These are phyloP conservation scores for Branchinecta lindahli DNA, from an alignment of 1,140 invertebrate genomes.

Conservation along the genomic window DNA sequence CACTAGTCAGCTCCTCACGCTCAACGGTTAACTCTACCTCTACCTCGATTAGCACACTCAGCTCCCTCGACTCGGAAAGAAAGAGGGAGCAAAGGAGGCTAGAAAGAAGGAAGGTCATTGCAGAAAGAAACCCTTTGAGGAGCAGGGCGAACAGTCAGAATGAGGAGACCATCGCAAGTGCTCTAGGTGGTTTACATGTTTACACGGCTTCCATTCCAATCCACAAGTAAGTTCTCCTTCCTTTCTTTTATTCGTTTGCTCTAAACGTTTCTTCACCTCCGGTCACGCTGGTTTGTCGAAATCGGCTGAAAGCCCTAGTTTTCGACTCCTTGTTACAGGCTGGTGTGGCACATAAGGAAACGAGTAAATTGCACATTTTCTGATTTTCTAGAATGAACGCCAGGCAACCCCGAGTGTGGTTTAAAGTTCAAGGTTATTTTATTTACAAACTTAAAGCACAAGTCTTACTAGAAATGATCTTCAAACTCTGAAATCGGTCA, in stretches of 20 bases:
- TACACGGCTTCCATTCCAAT: slow-evolving; percentile 5
- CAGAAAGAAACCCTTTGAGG: slow-evolving; percentile 19
- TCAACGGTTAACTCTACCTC: slow-evolving; percentile 17
- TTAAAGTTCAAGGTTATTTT: no score
- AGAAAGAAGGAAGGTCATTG: slow-evolving; percentile 22
- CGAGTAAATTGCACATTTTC: no score
- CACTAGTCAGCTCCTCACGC: slow-evolving; percentile 16
- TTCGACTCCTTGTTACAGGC: no score
- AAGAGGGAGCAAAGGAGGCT: slow-evolving; percentile 22
- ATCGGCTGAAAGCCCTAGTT: no score
- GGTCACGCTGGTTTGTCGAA: no score
- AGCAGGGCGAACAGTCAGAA: slow-evolving; percentile 17
- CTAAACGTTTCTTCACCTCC: background rate
- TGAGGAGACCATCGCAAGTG: slow-evolving; percentile 12
- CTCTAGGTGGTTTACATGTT: background rate
- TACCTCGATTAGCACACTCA: slow-evolving; percentile 14
- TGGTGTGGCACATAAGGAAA: no score
- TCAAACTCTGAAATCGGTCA: no score
- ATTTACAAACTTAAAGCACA: no score
- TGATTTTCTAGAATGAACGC: no score
- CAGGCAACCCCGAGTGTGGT: no score
- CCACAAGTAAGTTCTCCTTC: background rate
- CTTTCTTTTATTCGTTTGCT: background rate
- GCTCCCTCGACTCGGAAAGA: slow-evolving; percentile 15
- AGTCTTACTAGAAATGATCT: no score